phyloP scores from a whole-genome alignment of 2,797 vertebrate genomes.

The Protonibea diacanthus region DNA sequence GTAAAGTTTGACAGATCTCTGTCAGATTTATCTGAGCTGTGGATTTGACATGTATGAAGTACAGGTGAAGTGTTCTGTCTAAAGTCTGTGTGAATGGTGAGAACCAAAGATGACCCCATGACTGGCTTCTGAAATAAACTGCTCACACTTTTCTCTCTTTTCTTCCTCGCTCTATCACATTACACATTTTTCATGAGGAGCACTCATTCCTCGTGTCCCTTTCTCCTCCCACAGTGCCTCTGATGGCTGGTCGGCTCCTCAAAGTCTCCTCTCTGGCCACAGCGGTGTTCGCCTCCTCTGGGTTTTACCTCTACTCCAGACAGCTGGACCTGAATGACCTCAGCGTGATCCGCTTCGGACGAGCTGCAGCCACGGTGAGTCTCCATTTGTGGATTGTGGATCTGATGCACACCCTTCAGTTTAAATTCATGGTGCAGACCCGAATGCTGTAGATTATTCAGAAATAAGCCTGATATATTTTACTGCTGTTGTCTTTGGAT shows the following conservation, averaged over 20 bases:
- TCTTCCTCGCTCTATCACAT: not conserved
- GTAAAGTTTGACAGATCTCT: not conserved
- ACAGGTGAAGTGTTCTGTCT: not conserved
- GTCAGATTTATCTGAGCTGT: not conserved
- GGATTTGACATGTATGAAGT: no score
- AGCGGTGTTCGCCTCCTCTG: conserved; percentile 86
- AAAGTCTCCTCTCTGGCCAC: conserved; percentile 88
- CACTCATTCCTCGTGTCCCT: not conserved
- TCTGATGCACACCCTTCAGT: not conserved
- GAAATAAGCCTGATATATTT: not conserved
- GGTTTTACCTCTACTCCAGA: conserved; percentile 88
- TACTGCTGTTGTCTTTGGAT: not conserved
- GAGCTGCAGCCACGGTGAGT: conserved; percentile 91
- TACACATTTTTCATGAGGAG: not conserved
- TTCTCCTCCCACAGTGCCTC: conserved; percentile 57
- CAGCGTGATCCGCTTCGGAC: conserved; percentile 91
- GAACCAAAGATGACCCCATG: not conserved
- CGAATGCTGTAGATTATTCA: not conserved
- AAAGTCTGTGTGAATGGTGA: not conserved
- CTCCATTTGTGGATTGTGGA: not conserved
- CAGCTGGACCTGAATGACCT: conserved; percentile 92
- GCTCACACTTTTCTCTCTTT: not conserved
- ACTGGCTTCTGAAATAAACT: not conserved
- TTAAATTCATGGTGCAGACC: not conserved
- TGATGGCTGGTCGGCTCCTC: conserved; percentile 89